Conservation (phyloP, 2,113 vertebrate genomes). For the Oxygymnocypris stewartii region DNA sequence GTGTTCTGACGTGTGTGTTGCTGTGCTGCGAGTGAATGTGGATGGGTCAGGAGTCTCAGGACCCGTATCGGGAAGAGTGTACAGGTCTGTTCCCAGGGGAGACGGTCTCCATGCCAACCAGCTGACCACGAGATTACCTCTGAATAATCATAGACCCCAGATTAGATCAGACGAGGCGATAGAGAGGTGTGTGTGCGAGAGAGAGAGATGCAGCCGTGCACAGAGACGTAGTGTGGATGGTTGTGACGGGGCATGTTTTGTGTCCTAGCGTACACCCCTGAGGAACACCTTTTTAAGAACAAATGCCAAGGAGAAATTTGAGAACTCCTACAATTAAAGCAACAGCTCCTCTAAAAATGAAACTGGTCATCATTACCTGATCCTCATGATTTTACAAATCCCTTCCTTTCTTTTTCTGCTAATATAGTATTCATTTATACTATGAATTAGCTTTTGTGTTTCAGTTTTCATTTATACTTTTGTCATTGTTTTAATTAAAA, state of each 20-base stretch:
- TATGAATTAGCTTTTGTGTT: neutral
- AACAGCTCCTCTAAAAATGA: neutral
- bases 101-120: constrained; percentile 19
- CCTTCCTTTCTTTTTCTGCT: neutral
- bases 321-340: neutral
- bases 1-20: constrained; percentile 28
- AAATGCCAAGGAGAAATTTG: neutral
- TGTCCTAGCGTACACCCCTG: neutral
- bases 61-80: neutral
- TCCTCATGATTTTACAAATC: neutral
- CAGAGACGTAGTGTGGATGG: neutral
- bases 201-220: neutral
- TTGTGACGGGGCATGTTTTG: neutral
- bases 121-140: constrained; percentile 66
- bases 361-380: neutral
- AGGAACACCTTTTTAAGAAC: neutral
- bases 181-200: constrained; percentile 56
- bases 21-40: constrained; percentile 33
- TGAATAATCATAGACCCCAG: constrained; percentile 36
- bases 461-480: neutral
- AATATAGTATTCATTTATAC: neutral
- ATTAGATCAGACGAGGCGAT: constrained; percentile 48
- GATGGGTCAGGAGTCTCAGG: neutral
- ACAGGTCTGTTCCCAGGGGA: neutral
- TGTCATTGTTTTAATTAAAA: too few species aligned